Percentiles rank a stretch among this genome's conserved stretches.
Evolutionary conservation across 1,140 invertebrate species (phyloP).

Genomic region (Mesaphorura yosii): DNA sequence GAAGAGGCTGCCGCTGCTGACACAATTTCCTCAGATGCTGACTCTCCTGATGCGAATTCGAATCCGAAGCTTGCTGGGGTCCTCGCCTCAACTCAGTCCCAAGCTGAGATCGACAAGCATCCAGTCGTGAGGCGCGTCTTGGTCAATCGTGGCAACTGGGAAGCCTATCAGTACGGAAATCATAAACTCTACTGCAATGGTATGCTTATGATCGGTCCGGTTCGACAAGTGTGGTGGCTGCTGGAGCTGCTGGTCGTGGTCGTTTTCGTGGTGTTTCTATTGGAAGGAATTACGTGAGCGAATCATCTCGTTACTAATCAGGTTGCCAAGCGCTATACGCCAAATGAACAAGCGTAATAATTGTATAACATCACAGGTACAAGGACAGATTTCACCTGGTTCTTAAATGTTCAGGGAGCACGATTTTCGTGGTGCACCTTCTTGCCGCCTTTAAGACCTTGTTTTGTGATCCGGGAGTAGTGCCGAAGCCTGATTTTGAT

Average conservation of each 20-base stretch:
- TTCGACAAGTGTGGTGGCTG: slow-evolving; percentile 22
- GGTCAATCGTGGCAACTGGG: no score
- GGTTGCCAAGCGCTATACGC: not conserved
- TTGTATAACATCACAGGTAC: not conserved
- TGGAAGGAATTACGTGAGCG: slow-evolving; percentile 3
- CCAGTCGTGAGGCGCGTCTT: no score
- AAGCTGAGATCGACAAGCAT: no score
- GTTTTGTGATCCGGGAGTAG: slow-evolving; percentile 13
- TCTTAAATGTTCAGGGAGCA: slow-evolving; percentile 1
- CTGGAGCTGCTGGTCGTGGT: slow-evolving; percentile 9
- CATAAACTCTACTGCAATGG: slow-evolving; percentile 9
- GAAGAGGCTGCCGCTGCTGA: no score
- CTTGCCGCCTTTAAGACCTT: slow-evolving; percentile 1
- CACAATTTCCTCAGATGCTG: no score
- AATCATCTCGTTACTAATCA: not conserved
- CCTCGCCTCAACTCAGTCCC: no score
- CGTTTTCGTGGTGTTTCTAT: slow-evolving; percentile 3
- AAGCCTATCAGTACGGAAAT: slow-evolving; percentile 15
- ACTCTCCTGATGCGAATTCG: no score
- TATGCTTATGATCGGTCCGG: slow-evolving; percentile 9
- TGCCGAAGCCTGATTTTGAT: slow-evolving; percentile 10
- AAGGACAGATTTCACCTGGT: not conserved
- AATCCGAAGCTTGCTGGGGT: no score
- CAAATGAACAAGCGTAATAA: no score
- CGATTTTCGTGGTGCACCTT: not conserved